Conservation (phyloP, 2,888 invertebrate genomes). For the Tiphia femorata region DNA sequence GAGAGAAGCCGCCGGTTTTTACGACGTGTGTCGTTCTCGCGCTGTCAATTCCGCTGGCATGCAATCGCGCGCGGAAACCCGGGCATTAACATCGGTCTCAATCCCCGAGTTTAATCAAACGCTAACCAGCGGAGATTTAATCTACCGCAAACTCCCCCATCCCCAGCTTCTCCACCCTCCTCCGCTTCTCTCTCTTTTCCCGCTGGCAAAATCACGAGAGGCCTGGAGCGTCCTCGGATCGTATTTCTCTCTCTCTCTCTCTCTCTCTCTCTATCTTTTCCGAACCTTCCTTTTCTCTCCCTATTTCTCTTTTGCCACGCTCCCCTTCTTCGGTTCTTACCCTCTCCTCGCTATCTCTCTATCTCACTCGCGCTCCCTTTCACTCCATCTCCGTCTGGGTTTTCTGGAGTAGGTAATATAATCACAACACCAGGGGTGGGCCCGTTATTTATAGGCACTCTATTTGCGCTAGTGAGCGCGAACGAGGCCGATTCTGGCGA, state of each 20-base stretch:
- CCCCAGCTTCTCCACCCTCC: slow-evolving; percentile 33
- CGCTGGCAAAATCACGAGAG: slow-evolving; percentile 6
- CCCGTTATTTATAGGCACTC: slow-evolving; percentile 66
- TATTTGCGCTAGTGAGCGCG: slow-evolving; percentile 47
- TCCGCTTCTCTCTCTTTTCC: slow-evolving; percentile 28
- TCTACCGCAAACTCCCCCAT: slow-evolving; percentile 57
- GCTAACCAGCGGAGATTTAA: slow-evolving; percentile 68
- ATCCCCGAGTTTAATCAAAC: slow-evolving; percentile 68
- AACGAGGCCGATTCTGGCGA: slow-evolving; percentile 39
- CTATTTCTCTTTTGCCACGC: not conserved
- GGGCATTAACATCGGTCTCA: slow-evolving; percentile 65
- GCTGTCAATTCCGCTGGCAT: slow-evolving; percentile 53
- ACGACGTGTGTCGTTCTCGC: slow-evolving; percentile 45
- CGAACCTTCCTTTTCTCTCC: not conserved
- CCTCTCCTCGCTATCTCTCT: too few relatives aligned
- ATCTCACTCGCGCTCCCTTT: slow-evolving; percentile 16
- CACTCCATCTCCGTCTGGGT: slow-evolving; percentile 4
- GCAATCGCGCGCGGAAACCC: slow-evolving; percentile 54
- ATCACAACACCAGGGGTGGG: slow-evolving; percentile 67
- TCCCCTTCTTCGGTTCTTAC: not conserved
- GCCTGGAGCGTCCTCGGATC: slow-evolving; percentile 20
- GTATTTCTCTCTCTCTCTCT: not conserved
- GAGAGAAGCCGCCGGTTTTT: slow-evolving; percentile 20
- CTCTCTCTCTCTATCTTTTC: slow-evolving; percentile 17
- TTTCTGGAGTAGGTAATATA: slow-evolving; percentile 60